Conservation (phyloP, 2,113 vertebrate species). For the Pachycephala philippinensis region DNA sequence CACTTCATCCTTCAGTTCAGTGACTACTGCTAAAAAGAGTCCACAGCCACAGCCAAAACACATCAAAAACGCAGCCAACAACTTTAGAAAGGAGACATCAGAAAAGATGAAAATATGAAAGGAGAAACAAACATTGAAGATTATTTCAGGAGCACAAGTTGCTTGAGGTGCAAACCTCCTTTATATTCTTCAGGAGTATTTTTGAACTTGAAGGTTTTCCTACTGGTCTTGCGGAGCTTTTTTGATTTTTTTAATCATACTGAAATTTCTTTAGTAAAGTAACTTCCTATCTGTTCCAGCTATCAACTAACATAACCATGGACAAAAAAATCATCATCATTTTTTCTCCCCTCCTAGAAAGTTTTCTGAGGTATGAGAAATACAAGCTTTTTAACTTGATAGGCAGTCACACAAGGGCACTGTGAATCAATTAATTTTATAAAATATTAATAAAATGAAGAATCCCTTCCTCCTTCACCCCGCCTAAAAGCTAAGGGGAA, state of each 20-base stretch:
- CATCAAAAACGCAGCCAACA: not conserved
- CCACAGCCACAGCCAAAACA: not conserved
- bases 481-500: not conserved
- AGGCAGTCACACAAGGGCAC: not conserved
- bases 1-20: not conserved
- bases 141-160: not conserved
- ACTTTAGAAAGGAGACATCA: not conserved
- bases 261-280: not conserved
- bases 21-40: not conserved
- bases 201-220: not conserved
- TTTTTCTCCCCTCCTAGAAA: not conserved
- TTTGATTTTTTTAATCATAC: not conserved
- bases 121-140: not conserved
- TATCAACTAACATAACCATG: not conserved
- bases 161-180: not conserved
- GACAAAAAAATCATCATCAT: fast-evolving
- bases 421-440: not conserved
- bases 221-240: not conserved
- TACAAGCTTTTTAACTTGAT: not conserved
- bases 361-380: not conserved
- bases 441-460: not conserved
- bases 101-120: not conserved
- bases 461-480: fast-evolving
- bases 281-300: not conserved
- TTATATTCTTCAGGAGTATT: not conserved